Base-by-base conservation (phyloP, 1,140 invertebrate genomes). In the Agraylea sexmaculata region DNA sequence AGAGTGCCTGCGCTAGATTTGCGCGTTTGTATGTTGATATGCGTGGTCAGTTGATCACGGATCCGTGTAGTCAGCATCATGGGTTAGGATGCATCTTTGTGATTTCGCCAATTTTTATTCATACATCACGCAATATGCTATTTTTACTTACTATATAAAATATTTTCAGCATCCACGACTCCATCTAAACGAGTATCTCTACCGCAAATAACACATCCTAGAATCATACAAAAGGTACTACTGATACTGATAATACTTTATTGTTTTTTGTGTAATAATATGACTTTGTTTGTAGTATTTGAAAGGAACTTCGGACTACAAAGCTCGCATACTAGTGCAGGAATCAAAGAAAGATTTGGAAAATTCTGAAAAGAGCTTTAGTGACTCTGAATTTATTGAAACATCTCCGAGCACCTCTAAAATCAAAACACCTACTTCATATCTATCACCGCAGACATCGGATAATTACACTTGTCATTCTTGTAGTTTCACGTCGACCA, bases 401-500 rank as follows among this genome's bases (percentile, higher is more conserved):
- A 43, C 49, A 34, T 51, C 54, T 20, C 33, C 40, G 6, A 52
- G 27, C 29, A 47, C 46, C n/a, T 10, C 15, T 23, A 15, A 30
- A 29, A 33, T 17, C 6, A 36, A 6, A 7, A 32, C 30, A 8
- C 30, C 30, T 15, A 32, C 6, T 7, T 32, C 27, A 7, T 47
- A 47, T 15, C 41, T 22, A 22, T 19, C 47, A 21, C 11, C 27
- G 13, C 40, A 34, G 21, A n/a, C 28, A 43, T 49, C 59, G 8
- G 66, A 64, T 12, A 54, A 61, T 22, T 80, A 75, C 54, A 70
- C 69, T 4, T 84, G 81, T 58, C 64, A 71, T 41, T 51, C 70
- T 12, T 83, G 81, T 54, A 57, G 59, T 37, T 83, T 79, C 51
- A 67, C 66, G 21, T 72, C 76, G 16, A 67, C 68, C 7, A 64